These are phyloP conservation scores for Centrocercus urophasianus DNA, from an alignment of 2,113 vertebrate genomes.

Conservation along the genomic window DNA sequence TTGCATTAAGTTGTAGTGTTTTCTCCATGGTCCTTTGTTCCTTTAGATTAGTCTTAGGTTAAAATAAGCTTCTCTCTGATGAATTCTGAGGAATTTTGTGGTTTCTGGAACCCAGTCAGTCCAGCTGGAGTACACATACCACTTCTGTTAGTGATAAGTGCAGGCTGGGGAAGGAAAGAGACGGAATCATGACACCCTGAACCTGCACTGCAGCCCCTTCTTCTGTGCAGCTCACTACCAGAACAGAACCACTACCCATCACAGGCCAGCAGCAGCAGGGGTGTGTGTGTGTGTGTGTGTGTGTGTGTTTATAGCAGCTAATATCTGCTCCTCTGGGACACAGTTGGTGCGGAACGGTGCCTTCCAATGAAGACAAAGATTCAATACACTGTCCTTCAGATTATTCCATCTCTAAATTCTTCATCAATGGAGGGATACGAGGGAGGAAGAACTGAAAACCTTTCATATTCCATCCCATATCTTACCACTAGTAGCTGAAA, in stretches of 20 bases:
- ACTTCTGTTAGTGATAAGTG: not conserved
- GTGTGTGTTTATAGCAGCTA: not conserved
- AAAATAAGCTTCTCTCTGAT: constrained; percentile 71
- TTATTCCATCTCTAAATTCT: not conserved
- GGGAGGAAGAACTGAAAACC: constrained; percentile 15
- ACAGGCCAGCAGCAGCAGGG: not conserved
- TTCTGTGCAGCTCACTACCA: not conserved
- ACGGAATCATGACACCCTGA: not conserved
- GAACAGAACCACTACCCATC: not conserved
- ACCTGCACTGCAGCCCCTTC: not conserved
- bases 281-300: no score
- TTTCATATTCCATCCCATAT: constrained; percentile 7
- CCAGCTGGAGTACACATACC: constrained; percentile 24
- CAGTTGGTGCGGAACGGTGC: not conserved
- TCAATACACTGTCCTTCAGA: not conserved
- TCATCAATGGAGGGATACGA: not conserved
- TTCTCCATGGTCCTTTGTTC: constrained; percentile 69
- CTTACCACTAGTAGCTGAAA: constrained; percentile 32
- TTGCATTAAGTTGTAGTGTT: constrained; percentile 73
- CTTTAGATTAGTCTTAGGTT: constrained; percentile 72
- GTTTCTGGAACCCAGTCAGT: constrained; percentile 39
- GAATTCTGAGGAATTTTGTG: not conserved
- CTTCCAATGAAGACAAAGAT: not conserved
- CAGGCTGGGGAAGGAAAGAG: not conserved
- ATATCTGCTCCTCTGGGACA: not conserved